Base-by-base conservation (phyloP, 2,113 vertebrate species). In the Nycticorax nycticorax region DNA sequence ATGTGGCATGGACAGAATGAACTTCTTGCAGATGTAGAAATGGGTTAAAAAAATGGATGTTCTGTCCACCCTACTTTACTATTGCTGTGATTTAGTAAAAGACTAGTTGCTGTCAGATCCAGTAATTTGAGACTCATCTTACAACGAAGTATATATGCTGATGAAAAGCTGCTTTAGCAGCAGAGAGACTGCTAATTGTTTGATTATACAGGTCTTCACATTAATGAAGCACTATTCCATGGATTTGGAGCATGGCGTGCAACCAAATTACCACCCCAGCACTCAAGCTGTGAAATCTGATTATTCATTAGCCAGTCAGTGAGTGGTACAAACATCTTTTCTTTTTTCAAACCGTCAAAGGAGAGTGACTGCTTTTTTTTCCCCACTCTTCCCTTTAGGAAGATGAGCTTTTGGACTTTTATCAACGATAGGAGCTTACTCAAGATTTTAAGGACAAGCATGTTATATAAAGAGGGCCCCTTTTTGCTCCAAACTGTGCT, bases 151-250 rank as follows among this genome's bases (percentile, higher is more conserved):
- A 98, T 98, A 98, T 98, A 98, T 98, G 98, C 98, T 99, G 99
- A 99, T 99, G 98, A 99, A 99, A 99, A 99, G 99, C 99, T 99
- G 98, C 98, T 98, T 98, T 98, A 98, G 92, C 97, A 98, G 98
- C 98, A 98, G 98, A 98, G 98, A 98, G 98, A 98, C 98, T 98
- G 98, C 98, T 99, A 99, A 99, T 99, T 99, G 99, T 99, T 99
- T 99, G 99, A 99, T 99, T 99, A 99, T 99, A 99, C 99, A 99
- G 99, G 99, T 99, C 99, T 99, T 98, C 99, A 99, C 98, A 98
- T 99, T 99, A 99, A 99, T 99, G 99, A 99, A 99, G 99, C 98
- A 98, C 98, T 99, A 99, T 99, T 99, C 99, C 98, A 99, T 98
- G 98, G 98, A 99, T 99, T 98, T 98, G 98, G 98, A 99, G 98